These are phyloP conservation scores for Epicampocera succincta DNA, from an alignment of 2,888 invertebrate species.

Conservation along the genomic window DNA sequence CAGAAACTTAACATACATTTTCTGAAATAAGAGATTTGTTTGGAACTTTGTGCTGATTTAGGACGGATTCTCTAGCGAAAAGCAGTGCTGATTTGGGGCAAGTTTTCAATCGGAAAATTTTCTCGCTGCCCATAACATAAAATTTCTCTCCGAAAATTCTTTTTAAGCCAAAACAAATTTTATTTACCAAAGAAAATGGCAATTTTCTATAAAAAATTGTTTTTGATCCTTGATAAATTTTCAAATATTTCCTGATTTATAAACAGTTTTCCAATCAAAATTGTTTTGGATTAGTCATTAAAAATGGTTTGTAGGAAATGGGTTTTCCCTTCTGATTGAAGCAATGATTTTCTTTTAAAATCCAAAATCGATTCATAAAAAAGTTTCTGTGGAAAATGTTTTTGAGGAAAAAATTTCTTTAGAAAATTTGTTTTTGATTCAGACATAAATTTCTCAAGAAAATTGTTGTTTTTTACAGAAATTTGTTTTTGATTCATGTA, in stretches of 20 bases:
- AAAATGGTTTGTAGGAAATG: neutral
- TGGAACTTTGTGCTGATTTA: no score
- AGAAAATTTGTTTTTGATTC: neutral
- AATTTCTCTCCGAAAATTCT: no score
- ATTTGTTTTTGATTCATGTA: neutral
- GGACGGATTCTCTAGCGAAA: no score
- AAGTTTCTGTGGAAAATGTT: neutral
- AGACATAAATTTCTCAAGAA: neutral
- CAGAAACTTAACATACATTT: neutral
- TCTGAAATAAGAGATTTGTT: no score
- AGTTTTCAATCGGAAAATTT: no score
- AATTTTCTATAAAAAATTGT: constrained; percentile 11
- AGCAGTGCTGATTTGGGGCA: no score
- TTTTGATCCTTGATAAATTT: neutral
- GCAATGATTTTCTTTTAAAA: no score
- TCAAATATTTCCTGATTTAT: neutral
- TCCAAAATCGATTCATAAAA: neutral
- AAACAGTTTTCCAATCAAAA: neutral
- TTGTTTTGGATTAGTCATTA: neutral
- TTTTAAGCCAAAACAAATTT: no score
- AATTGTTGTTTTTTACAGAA: neutral
- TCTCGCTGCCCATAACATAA: no score
- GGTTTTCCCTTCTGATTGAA: no score
- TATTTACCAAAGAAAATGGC: no score
- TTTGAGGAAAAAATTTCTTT: neutral